Evolutionary conservation across 2,113 vertebrate genomes (phyloP).

Genomic region (Dunckerocampus dactyliophorus): DNA sequence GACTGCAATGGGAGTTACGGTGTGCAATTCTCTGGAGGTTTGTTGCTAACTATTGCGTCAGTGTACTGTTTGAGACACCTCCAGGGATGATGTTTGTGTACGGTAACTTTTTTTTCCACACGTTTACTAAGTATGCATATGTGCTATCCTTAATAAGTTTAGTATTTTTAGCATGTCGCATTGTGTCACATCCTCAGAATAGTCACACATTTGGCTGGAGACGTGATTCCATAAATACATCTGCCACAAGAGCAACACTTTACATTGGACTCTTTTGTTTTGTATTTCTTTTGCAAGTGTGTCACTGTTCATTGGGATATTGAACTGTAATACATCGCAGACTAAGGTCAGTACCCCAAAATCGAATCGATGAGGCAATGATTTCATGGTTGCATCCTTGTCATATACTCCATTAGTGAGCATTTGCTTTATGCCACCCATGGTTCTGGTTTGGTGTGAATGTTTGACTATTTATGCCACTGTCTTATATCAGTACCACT

Average conservation of each 20-base stretch:
- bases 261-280: not conserved
- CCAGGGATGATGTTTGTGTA: not conserved
- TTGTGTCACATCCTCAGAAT: slow-evolving; percentile 4
- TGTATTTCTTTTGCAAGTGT: not conserved
- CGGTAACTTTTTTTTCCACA: not conserved
- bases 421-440: too few species aligned
- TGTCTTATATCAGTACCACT: not conserved
- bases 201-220: not conserved
- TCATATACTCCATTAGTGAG: not conserved
- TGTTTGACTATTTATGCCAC: not conserved
- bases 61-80: not conserved
- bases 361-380: not conserved
- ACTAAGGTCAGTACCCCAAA: not conserved
- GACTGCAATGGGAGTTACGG: slow-evolving; percentile 5
- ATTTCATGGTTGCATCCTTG: not conserved
- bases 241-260: not conserved
- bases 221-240: not conserved
- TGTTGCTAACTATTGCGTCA: slow-evolving; percentile 2
- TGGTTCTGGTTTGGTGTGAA: not conserved
- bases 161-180: slow-evolving; percentile 2
- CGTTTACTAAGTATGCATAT: not conserved
- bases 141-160: not conserved
- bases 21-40: slow-evolving; percentile 13
- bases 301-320: not conserved
- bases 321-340: not conserved